Evolutionary conservation across 2,888 invertebrate species (phyloP).

Genomic region (Margaritifera margaritifera): DNA sequence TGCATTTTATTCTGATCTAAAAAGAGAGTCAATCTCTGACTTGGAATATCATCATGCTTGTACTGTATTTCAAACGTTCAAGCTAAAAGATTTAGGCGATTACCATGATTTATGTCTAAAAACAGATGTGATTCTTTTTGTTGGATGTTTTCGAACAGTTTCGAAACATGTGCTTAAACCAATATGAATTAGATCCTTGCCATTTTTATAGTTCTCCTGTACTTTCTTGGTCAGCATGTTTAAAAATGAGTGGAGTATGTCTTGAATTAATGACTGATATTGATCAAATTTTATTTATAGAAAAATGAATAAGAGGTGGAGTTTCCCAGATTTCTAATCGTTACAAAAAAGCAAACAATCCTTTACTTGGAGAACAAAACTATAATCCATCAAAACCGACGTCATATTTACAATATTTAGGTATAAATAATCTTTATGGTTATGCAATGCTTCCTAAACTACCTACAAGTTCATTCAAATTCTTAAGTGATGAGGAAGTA

Average conservation of each 20-base stretch:
- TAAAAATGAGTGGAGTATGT: slow-evolving; percentile 50
- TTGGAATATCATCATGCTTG: too few relatives aligned
- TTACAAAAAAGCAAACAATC: slow-evolving; percentile 52
- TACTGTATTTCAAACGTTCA: slow-evolving; percentile 26
- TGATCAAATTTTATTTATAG: slow-evolving; percentile 47
- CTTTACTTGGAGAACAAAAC: slow-evolving; percentile 42
- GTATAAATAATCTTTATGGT: slow-evolving; percentile 21
- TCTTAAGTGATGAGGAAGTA: slow-evolving; percentile 7
- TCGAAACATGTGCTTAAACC: slow-evolving; percentile 44
- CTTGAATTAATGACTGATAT: slow-evolving; percentile 54
- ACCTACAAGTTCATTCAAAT: slow-evolving; percentile 39
- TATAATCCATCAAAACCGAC: neutral
- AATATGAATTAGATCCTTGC: too few relatives aligned
- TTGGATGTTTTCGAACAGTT: slow-evolving; percentile 67
- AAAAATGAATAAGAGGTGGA: slow-evolving; percentile 34
- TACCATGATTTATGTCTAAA: slow-evolving; percentile 7
- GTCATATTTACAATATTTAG: slow-evolving; percentile 7
- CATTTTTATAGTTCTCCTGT: slow-evolving; percentile 60
- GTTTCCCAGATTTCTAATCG: slow-evolving; percentile 32
- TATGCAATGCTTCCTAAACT: too few relatives aligned
- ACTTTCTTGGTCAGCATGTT: slow-evolving; percentile 58
- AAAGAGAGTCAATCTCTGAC: slow-evolving; percentile 9
- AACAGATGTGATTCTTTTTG: slow-evolving; percentile 48
- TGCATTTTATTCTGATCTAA: slow-evolving; percentile 6
- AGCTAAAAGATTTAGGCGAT: neutral